Evolutionary conservation across 2,113 vertebrate genomes (phyloP).

Genomic region (Atlantisia rogersi): DNA sequence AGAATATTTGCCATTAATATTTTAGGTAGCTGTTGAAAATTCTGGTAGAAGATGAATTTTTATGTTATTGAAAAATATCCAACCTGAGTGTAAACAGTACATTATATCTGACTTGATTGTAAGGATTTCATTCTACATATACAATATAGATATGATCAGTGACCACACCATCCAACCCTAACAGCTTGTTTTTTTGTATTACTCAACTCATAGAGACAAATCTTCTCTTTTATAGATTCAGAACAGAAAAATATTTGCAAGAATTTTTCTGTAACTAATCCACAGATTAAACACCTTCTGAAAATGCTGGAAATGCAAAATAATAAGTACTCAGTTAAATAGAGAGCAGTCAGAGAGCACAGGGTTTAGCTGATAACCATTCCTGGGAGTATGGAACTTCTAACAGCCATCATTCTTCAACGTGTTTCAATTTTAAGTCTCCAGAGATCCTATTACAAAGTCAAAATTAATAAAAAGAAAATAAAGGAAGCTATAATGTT

Average conservation of each 20-base stretch:
- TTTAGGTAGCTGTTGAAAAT: neutral
- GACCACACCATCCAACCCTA: neutral
- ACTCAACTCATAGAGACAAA: neutral
- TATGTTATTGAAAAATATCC: neutral
- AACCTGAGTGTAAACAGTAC: neutral
- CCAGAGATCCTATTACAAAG: slow-evolving; percentile 46
- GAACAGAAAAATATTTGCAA: neutral
- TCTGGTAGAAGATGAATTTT: neutral
- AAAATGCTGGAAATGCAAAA: neutral
- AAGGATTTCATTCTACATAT: neutral
- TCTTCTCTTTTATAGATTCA: neutral
- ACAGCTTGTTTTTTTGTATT: neutral
- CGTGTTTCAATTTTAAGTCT: slow-evolving; percentile 45
- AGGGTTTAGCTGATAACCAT: neutral
- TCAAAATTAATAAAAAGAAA: slow-evolving; percentile 66
- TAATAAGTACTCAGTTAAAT: neutral
- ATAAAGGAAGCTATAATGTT: slow-evolving; percentile 54
- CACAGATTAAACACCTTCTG: neutral
- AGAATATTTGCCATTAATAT: neutral
- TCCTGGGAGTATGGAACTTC: slow-evolving; percentile 10
- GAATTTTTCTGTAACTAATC: neutral
- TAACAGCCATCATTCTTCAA: slow-evolving; percentile 12
- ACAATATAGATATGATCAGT: neutral
- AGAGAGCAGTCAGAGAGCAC: neutral
- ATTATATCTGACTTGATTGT: neutral